A percentile compares a stretch with the other conserved stretches of the same genome.
phyloP scores from a whole-genome alignment of 1,140 invertebrate genomes.

The Battus philenor region DNA sequence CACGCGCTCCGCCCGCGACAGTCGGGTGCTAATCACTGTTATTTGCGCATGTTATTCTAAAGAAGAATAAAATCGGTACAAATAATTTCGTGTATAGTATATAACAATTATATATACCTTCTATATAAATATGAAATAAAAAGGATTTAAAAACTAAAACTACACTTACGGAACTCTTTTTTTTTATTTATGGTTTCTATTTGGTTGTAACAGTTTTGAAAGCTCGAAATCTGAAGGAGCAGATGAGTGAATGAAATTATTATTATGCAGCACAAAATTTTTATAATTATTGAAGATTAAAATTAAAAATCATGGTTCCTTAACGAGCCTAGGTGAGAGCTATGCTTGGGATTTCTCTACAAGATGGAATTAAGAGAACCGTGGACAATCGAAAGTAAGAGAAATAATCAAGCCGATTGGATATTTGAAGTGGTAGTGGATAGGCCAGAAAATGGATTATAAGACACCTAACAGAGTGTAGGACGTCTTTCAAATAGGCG shows the following conservation, averaged over 20 bases:
- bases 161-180: background rate
- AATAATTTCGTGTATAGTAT: conserved; percentile 48
- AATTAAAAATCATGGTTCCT: background rate
- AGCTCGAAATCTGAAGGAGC: background rate
- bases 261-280: no score
- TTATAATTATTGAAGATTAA: background rate
- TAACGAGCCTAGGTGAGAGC: background rate
- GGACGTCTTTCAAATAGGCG: no score
- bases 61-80: conserved; percentile 55
- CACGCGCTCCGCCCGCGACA: conserved; percentile 48
- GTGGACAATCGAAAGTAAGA: no score
- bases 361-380: background rate
- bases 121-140: background rate
- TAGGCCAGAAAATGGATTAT: no score
- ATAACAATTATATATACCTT: conserved; percentile 39
- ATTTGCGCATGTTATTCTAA: conserved; percentile 70
- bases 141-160: background rate
- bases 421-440: no score
- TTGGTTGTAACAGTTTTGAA: background rate
- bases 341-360: no score
- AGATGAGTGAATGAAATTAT: no score
- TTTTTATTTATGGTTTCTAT: no score
- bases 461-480: no score
- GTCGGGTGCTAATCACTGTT: conserved; percentile 57
- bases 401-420: no score